These are phyloP conservation scores for Hartigia nigra DNA, from an alignment of 2,888 invertebrate genomes.

Conservation along the genomic window DNA sequence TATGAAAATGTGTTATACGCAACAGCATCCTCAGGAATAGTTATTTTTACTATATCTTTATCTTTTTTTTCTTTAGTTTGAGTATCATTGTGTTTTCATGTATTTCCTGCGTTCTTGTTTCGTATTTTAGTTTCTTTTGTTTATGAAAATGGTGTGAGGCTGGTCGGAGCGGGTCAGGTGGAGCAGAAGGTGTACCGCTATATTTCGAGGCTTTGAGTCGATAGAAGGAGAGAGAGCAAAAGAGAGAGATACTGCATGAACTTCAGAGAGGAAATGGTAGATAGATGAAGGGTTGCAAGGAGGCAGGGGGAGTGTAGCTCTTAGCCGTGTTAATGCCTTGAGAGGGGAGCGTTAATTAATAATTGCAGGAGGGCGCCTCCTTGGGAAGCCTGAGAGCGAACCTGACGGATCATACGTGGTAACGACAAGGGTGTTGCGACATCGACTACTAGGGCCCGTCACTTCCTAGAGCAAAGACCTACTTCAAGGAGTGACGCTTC, in stretches of 20 bases:
- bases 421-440: neutral
- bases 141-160: neutral
- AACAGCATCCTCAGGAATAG: neutral
- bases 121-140: slow-evolving; percentile 4
- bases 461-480: neutral
- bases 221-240: slow-evolving; percentile 39
- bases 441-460: neutral
- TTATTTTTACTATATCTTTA: neutral
- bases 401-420: slow-evolving; percentile 1
- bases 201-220: slow-evolving; percentile 58
- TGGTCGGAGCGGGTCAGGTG: neutral
- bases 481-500: neutral
- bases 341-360: slow-evolving; percentile 65
- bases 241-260: slow-evolving; percentile 20
- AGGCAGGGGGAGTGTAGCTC: slow-evolving; percentile 43
- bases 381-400: neutral
- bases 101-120: neutral
- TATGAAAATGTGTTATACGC: neutral
- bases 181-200: slow-evolving; percentile 61
- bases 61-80: neutral
- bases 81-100: neutral
- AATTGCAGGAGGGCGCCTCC: slow-evolving; percentile 61
- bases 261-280: slow-evolving; percentile 17
- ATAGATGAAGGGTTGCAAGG: slow-evolving; percentile 14
- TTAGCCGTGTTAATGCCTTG: slow-evolving; percentile 64